Evolutionary conservation across 2,113 vertebrate species (phyloP), one percentile per base, ranked within the genome.

Genomic region (Macaca mulatta): DNA sequence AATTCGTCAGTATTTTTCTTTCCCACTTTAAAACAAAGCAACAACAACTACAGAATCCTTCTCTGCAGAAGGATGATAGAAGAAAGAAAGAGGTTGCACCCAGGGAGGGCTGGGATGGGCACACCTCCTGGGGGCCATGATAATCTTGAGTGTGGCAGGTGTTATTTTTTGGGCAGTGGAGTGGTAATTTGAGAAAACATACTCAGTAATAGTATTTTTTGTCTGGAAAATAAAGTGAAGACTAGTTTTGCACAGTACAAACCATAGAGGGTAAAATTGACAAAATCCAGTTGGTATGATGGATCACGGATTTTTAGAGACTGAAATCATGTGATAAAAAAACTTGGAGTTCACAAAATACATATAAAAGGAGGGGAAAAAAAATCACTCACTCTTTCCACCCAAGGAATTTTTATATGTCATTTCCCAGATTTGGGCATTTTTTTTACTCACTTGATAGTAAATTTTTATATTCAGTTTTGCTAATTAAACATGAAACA

Each of bases 131-230:
- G 23, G 61, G 61, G 20, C 12, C 30, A 0, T 6, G 1, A 2
- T 18, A 6, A 10, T 38, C 30, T 32, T 5, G 6, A 45, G 6
- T 9, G 35, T 80, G 81, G 23, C 3, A 1, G 2, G 35, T 32
- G 40, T 74, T n/a, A 25, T 11, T 25, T 70, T 89, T 67, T 67
- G 69, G 18, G 38, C 25, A 18, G 6, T 79, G 16, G 40, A 35
- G 18, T 25, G 79, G 40, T 75, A 32, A 83, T 50, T 87, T 87
- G 64, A 84, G 48, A 83, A 74, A 40, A 83, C 32, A 48, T 75
- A 45, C 35, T 88, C 59, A 84, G n/a, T 75, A 11, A 89, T 94
- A 59, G 38, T 78, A 57, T 89, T 96, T 83, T 90, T 8, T 35
- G 16, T 94, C 55, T 67, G 69, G 69, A 45, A 74, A 75, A 81